These are phyloP conservation scores for Rhyacophila evoluta DNA, from an alignment of 2,888 invertebrate genomes.

Conservation along the genomic window DNA sequence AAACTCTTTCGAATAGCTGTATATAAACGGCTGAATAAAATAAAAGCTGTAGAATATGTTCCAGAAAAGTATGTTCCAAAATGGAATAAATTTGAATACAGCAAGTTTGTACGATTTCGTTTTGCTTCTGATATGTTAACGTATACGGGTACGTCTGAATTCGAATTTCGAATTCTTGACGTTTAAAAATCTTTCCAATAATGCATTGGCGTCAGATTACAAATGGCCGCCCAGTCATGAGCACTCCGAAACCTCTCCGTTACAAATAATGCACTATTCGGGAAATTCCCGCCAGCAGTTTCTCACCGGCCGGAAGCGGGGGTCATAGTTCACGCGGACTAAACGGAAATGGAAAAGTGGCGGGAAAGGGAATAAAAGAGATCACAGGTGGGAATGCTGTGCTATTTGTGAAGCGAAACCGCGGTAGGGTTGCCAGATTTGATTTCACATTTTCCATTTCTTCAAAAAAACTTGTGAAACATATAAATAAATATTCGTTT, in stretches of 20 bases:
- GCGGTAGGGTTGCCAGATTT: not conserved
- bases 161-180: not conserved
- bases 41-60: too few species aligned
- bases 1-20: too few species aligned
- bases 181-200: not conserved
- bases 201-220: conserved; percentile 2
- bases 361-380: conserved; percentile 31
- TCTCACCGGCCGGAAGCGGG: conserved; percentile 18
- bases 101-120: too few species aligned
- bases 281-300: conserved; percentile 13
- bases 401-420: not conserved
- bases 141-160: not conserved
- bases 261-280: conserved; percentile 22
- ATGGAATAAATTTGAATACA: too few species aligned
- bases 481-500: too few species aligned
- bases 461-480: too few species aligned
- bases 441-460: too few species aligned
- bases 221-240: not conserved
- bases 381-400: conserved; percentile 26
- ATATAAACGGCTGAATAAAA: too few species aligned
- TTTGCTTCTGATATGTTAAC: too few species aligned
- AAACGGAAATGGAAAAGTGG: conserved; percentile 29
- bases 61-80: too few species aligned
- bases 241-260: conserved; percentile 12
- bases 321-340: conserved; percentile 23